phyloP scores from a whole-genome alignment of 2,888 invertebrate genomes.

The Lepidocyrtoides sp. region DNA sequence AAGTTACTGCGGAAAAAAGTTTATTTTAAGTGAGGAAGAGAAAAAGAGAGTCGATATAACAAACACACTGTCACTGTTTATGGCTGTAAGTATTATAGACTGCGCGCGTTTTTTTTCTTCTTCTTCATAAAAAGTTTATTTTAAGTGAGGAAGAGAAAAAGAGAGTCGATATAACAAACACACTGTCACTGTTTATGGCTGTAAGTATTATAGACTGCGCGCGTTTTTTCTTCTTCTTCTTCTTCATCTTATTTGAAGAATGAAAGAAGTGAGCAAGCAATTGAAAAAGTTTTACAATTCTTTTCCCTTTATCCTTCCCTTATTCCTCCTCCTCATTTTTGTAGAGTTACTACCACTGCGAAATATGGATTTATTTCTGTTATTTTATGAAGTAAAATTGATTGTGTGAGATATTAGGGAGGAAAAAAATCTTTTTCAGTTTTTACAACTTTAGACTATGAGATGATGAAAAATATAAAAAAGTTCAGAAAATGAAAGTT shows the following conservation, averaged over 20 bases:
- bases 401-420: constrained; percentile 52
- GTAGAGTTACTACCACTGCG: neutral
- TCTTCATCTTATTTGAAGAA: neutral
- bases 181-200: constrained; percentile 47
- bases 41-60: constrained; percentile 47
- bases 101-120: too few relatives aligned
- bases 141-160: constrained; percentile 26
- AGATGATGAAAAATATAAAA: too few relatives aligned
- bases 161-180: constrained; percentile 52
- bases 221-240: neutral
- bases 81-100: constrained; percentile 37
- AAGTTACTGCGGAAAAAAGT: constrained; percentile 8
- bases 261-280: constrained; percentile 20
- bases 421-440: neutral
- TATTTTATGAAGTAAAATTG: constrained; percentile 46
- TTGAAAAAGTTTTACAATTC: constrained; percentile 29
- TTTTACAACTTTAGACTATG: neutral
- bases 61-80: constrained; percentile 52
- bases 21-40: constrained; percentile 22
- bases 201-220: constrained; percentile 40
- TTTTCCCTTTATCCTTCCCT: neutral
- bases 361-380: constrained; percentile 35
- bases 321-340: neutral
- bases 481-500: too few relatives aligned
- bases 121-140: neutral